Percentiles rank a stretch among this genome's conserved stretches.
These are phyloP conservation scores for Tachypleus tridentatus DNA, from an alignment of 1,140 invertebrate species.

Conservation along the genomic window DNA sequence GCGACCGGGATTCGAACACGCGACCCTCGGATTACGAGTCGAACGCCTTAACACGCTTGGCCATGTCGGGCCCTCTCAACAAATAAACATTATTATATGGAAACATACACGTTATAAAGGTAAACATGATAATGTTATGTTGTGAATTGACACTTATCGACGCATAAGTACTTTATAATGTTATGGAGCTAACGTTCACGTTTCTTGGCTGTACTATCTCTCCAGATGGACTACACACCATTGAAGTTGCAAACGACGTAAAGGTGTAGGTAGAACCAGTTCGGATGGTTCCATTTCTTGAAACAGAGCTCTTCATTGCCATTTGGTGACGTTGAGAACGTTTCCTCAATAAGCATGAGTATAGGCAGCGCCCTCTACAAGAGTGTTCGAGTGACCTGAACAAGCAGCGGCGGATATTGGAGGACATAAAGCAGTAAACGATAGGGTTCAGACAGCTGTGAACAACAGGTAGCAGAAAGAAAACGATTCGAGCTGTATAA, in stretches of 20 bases:
- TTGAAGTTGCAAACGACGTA: neutral
- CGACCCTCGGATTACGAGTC: too few species aligned
- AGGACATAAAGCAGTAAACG: slow-evolving; percentile 44
- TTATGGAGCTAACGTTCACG: too few species aligned
- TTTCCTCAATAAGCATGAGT: neutral
- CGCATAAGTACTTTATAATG: too few species aligned
- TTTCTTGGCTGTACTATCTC: neutral
- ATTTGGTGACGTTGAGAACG: neutral
- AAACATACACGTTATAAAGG: too few species aligned
- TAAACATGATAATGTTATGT: too few species aligned
- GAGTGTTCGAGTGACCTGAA: slow-evolving; percentile 23
- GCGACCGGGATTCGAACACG: too few species aligned
- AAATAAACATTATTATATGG: too few species aligned
- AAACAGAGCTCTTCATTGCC: neutral
- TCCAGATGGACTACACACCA: neutral
- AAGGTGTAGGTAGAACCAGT: slow-evolving; percentile 14
- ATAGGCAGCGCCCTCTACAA: slow-evolving; percentile 1
- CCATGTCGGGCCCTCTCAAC: too few species aligned
- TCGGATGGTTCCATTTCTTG: slow-evolving; percentile 5
- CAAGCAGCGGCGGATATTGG: slow-evolving; percentile 37
- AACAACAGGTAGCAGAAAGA: slow-evolving; percentile 30
- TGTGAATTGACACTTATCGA: too few species aligned
- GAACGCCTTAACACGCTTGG: too few species aligned
- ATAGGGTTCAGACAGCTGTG: slow-evolving; percentile 40
- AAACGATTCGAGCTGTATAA: slow-evolving; percentile 27